These are phyloP conservation scores for Limenitis camilla DNA, from an alignment of 2,888 invertebrate genomes.

Conservation along the genomic window DNA sequence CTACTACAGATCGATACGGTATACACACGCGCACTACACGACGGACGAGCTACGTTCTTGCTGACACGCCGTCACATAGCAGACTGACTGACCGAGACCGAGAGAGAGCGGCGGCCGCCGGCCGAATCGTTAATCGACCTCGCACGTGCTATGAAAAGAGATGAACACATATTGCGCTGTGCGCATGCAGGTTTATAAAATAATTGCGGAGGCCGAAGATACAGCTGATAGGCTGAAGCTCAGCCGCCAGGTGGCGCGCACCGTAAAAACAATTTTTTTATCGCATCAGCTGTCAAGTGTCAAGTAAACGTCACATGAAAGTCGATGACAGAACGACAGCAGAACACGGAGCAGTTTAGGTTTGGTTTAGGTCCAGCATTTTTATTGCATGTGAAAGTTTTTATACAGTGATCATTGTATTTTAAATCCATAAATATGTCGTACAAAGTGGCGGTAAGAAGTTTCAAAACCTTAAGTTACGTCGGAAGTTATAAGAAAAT, in stretches of 20 bases:
- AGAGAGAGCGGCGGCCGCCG: conserved; percentile 45
- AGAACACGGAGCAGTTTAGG: too few relatives aligned
- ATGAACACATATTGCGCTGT: conserved; percentile 66
- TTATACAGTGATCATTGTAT: not conserved
- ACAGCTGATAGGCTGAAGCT: conserved; percentile 60
- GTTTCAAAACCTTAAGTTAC: conserved; percentile 54
- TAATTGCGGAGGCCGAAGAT: conserved; percentile 58
- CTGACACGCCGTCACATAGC: conserved; percentile 42
- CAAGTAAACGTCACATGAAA: conserved; percentile 15
- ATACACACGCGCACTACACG: conserved; percentile 59
- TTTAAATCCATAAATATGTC: conserved; percentile 41
- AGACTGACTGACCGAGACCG: conserved; percentile 44
- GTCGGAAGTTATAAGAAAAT: conserved; percentile 59
- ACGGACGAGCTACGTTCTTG: not conserved
- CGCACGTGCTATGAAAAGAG: conserved; percentile 58
- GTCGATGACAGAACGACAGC: not conserved
- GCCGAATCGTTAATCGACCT: conserved; percentile 42
- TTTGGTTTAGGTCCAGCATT: too few relatives aligned
- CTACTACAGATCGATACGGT: conserved; percentile 64
- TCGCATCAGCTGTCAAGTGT: conserved; percentile 31
- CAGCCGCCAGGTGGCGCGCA: conserved; percentile 44
- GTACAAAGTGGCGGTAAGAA: conserved; percentile 49
- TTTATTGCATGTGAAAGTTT: not conserved
- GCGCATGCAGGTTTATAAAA: conserved; percentile 46
- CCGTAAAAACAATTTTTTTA: conserved; percentile 34